A percentile compares a stretch with the other conserved stretches of the same genome.
Conservation (phyloP, 2,888 invertebrate genomes). For the Hermodice carunculata region DNA sequence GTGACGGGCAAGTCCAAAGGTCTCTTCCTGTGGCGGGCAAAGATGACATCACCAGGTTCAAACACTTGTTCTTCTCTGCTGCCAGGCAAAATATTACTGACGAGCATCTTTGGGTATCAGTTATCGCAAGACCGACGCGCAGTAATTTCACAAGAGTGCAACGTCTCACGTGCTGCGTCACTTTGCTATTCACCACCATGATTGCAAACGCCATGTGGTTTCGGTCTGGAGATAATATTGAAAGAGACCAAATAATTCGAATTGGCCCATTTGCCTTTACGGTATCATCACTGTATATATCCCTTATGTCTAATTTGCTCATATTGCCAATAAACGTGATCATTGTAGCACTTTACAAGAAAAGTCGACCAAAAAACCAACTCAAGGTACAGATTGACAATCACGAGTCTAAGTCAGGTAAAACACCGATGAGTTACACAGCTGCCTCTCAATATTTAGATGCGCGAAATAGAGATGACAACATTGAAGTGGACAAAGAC, state of each 20-base stretch:
- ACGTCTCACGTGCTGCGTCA: conserved; percentile 49
- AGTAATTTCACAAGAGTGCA: conserved; percentile 32
- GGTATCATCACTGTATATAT: conserved; percentile 6
- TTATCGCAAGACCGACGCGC: conserved; percentile 18
- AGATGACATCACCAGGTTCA: conserved; percentile 66
- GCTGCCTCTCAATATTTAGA: too few relatives aligned
- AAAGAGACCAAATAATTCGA: conserved; percentile 12
- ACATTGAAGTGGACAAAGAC: too few relatives aligned
- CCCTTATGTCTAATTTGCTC: conserved; percentile 44
- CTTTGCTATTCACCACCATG: conserved; percentile 51
- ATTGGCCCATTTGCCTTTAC: conserved; percentile 19
- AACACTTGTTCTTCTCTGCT: conserved; percentile 63
- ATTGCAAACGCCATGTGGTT: conserved; percentile 52
- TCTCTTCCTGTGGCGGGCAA: conserved; percentile 65
- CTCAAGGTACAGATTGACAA: conserved; percentile 37
- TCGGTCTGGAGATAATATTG: too few relatives aligned
- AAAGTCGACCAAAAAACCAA: too few relatives aligned
- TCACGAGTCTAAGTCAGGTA: too few relatives aligned
- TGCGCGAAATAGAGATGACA: too few relatives aligned
- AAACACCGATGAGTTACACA: too few relatives aligned
- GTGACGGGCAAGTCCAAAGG: conserved; percentile 69
- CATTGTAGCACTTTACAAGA: conserved; percentile 67
- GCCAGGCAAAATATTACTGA: conserved; percentile 20
- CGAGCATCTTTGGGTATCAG: conserved; percentile 30
- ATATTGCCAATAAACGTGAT: conserved; percentile 64